Evolutionary conservation across 2,888 invertebrate species (phyloP).

Genomic region (Spodoptera littoralis): DNA sequence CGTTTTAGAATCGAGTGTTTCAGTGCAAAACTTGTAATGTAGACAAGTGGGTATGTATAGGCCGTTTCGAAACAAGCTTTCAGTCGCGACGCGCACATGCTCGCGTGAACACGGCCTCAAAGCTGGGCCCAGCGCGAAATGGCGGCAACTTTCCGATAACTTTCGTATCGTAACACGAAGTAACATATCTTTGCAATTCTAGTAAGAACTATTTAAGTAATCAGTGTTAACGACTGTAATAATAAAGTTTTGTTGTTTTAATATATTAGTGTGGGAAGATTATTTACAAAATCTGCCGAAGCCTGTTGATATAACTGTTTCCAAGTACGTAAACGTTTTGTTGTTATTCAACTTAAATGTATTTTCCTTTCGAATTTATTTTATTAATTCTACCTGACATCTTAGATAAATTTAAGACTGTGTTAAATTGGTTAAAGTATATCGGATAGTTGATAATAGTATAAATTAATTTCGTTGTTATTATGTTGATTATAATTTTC

Average conservation of each 20-base stretch:
- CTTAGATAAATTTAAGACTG: too few relatives aligned
- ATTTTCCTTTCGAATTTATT: background rate
- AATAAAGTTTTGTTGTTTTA: constrained; percentile 29
- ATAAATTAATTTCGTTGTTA: too few relatives aligned
- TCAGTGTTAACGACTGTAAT: constrained; percentile 24
- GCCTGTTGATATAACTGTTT: constrained; percentile 17
- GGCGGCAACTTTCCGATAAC: constrained; percentile 83
- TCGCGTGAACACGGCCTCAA: constrained; percentile 73
- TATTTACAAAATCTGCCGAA: constrained; percentile 26
- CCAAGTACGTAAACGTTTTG: constrained; percentile 44
- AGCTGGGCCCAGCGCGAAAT: constrained; percentile 67
- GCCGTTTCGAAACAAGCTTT: constrained; percentile 77
- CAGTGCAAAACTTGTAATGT: constrained; percentile 82
- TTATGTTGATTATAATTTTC: too few relatives aligned
- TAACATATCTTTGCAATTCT: constrained; percentile 41
- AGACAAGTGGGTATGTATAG: constrained; percentile 82
- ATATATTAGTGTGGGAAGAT: constrained; percentile 44
- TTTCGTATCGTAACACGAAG: constrained; percentile 71
- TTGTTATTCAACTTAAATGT: background rate
- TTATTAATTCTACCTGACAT: too few relatives aligned
- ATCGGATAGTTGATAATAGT: too few relatives aligned
- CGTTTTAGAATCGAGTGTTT: constrained; percentile 46
- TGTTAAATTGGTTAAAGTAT: too few relatives aligned
- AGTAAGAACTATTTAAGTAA: constrained; percentile 22
- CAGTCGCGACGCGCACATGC: constrained; percentile 84